Conservation (phyloP, 1,140 invertebrate genomes). For the Dicyema japonicum region DNA sequence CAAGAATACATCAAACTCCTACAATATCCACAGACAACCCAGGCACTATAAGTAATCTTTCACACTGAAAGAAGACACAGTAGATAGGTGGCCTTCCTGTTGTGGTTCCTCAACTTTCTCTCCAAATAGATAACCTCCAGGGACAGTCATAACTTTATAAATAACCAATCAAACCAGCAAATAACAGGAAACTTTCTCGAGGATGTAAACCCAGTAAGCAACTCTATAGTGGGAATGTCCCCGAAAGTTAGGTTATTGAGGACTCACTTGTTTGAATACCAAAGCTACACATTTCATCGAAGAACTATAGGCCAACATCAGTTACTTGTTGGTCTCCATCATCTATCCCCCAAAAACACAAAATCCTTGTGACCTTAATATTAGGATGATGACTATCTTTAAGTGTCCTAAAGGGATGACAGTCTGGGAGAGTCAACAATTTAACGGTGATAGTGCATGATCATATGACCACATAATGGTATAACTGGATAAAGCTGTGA, state of each 20-base stretch:
- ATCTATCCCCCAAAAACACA: conserved; percentile 35
- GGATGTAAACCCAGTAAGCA: conserved; percentile 59
- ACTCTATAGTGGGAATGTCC: conserved; percentile 44
- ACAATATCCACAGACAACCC: too few relatives aligned
- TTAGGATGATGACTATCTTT: conserved; percentile 49
- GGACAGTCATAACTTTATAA: conserved; percentile 45
- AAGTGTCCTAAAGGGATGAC: conserved; percentile 35
- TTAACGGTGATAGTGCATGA: conserved; percentile 77
- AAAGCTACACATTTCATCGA: conserved; percentile 68
- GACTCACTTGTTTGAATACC: conserved; percentile 56
- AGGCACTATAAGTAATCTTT: conserved; percentile 62
- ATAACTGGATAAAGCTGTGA: conserved; percentile 53
- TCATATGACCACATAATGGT: conserved; percentile 43
- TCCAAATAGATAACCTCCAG: conserved; percentile 79
- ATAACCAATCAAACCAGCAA: conserved; percentile 31
- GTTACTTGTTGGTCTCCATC: too few relatives aligned
- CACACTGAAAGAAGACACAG: conserved; percentile 61
- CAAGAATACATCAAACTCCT: too few relatives aligned
- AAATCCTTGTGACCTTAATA: conserved; percentile 52
- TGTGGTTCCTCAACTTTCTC: conserved; percentile 58
- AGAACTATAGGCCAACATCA: conserved; percentile 59
- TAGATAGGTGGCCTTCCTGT: conserved; percentile 91
- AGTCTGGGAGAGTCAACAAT: conserved; percentile 60
- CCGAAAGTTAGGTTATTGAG: conserved; percentile 53
- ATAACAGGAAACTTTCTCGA: conserved; percentile 69